phyloP scores from a whole-genome alignment of 2,113 vertebrate species.

The Pseudopodoces humilis region DNA sequence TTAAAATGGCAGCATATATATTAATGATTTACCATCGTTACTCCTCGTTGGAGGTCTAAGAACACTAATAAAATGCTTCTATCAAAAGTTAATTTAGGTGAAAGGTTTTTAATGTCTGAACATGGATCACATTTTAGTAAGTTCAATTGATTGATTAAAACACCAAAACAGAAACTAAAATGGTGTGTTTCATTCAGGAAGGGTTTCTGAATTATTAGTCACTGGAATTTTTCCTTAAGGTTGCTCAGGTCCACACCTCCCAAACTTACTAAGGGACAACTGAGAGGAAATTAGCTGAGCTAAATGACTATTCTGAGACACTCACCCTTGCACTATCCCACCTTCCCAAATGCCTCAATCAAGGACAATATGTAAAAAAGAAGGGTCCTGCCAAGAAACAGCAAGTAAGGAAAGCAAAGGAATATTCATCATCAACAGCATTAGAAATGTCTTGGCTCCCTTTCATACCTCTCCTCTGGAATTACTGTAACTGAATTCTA shows the following conservation, averaged over 20 bases:
- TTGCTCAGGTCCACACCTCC: not conserved
- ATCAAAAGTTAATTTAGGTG: conserved; percentile 18
- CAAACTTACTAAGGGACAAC: not conserved
- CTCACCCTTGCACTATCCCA: not conserved
- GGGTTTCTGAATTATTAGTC: not conserved
- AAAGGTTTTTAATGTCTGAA: conserved; percentile 19
- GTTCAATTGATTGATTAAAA: conserved; percentile 5
- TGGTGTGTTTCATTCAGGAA: not conserved
- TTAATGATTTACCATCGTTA: conserved; percentile 64
- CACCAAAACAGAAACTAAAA: not conserved
- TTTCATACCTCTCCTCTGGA: not conserved
- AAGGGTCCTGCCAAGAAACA: not conserved
- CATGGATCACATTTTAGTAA: not conserved
- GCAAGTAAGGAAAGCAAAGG: not conserved
- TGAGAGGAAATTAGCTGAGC: not conserved
- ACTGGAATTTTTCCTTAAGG: not conserved
- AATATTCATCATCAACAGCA: not conserved
- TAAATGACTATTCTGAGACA: not conserved
- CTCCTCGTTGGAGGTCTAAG: conserved; percentile 8
- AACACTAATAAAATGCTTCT: conserved; percentile 50
- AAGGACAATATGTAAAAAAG: not conserved
- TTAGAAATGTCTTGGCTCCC: not conserved
- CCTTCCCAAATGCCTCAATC: not conserved
- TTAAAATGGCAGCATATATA: conserved; percentile 60
- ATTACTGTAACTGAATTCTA: not conserved